These are phyloP conservation scores for Thymelicus sylvestris DNA, from an alignment of 2,888 invertebrate genomes.

Conservation along the genomic window DNA sequence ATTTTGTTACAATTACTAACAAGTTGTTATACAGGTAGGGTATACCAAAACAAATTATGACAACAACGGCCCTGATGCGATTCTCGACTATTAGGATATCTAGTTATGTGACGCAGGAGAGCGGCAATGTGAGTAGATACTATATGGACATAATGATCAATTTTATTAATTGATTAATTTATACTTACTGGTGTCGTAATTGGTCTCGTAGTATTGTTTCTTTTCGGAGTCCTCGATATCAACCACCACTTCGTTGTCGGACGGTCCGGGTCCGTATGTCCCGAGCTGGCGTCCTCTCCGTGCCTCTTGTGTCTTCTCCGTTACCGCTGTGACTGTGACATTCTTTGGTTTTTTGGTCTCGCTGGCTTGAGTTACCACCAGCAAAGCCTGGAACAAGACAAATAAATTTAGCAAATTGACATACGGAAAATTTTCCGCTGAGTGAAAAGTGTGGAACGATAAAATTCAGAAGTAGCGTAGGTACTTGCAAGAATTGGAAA, in stretches of 20 bases:
- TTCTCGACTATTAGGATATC: no score
- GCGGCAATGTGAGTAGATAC: no score
- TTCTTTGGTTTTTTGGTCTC: slow-evolving; percentile 42
- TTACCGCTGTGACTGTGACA: slow-evolving; percentile 43
- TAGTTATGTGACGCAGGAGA: no score
- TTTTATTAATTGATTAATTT: not conserved
- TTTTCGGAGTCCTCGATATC: slow-evolving; percentile 90
- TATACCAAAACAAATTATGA: no score
- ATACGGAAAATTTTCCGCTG: no score
- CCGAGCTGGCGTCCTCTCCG: slow-evolving; percentile 58
- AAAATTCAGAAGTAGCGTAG: no score
- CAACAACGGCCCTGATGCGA: no score
- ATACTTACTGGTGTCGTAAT: slow-evolving; percentile 89
- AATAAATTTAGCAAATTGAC: not conserved
- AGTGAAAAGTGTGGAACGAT: no score
- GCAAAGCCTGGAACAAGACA: slow-evolving; percentile 65
- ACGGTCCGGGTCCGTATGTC: slow-evolving; percentile 53
- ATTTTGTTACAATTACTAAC: no score
- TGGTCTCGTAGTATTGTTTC: slow-evolving; percentile 90
- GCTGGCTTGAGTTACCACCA: slow-evolving; percentile 67
- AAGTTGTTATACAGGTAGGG: no score
- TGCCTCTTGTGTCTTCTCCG: slow-evolving; percentile 52
- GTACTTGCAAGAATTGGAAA: no score
- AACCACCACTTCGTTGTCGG: slow-evolving; percentile 87
- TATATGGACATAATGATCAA: no score